phyloP scores from a whole-genome alignment of 2,113 vertebrate genomes.

The Eonycteris spelaea region DNA sequence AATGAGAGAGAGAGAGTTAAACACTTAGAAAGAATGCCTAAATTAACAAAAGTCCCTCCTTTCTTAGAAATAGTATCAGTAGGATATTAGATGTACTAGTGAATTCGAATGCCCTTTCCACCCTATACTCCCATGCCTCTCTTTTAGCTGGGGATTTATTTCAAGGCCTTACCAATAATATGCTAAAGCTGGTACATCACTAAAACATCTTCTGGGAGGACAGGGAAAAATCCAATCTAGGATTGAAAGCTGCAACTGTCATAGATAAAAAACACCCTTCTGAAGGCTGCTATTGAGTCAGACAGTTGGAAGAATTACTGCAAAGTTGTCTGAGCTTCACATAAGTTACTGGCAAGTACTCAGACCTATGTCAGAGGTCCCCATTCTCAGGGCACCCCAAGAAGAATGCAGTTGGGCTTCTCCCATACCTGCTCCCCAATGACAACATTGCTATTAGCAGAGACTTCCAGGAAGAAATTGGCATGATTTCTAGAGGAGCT shows the following conservation, averaged over 20 bases:
- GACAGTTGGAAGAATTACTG: slow-evolving; percentile 72
- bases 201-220: slow-evolving; percentile 75
- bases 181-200: slow-evolving; percentile 63
- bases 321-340: slow-evolving; percentile 65
- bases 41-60: slow-evolving; percentile 2
- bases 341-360: slow-evolving; percentile 70
- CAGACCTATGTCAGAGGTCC: slow-evolving; percentile 35
- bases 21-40: slow-evolving; percentile 40
- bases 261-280: slow-evolving; percentile 75
- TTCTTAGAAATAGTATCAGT: slow-evolving; percentile 40
- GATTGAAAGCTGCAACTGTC: slow-evolving; percentile 73
- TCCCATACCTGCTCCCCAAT: neutral
- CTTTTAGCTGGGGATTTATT: slow-evolving; percentile 58
- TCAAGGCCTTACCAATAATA: slow-evolving; percentile 68
- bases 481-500: slow-evolving; percentile 13
- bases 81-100: slow-evolving; percentile 53
- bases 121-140: slow-evolving; percentile 46
- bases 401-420: neutral
- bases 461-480: neutral
- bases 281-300: slow-evolving; percentile 70
- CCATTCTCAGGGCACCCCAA: neutral
- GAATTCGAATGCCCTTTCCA: slow-evolving; percentile 43
- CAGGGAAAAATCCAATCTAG: slow-evolving; percentile 66
- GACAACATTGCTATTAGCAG: neutral
- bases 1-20: slow-evolving; percentile 3